phyloP scores from a whole-genome alignment of 1,140 invertebrate genomes.

The Dolichoris vasculosae region DNA sequence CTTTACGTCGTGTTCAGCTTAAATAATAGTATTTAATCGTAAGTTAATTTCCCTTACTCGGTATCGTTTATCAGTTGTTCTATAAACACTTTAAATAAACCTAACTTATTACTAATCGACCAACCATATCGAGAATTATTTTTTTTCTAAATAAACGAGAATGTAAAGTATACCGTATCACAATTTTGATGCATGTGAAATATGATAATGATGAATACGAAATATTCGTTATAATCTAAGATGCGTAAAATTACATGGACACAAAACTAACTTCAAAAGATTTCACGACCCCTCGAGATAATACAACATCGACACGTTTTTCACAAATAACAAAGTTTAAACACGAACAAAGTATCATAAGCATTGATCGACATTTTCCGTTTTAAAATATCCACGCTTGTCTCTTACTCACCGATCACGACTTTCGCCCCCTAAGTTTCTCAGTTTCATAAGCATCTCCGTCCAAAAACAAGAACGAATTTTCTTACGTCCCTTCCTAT shows the following conservation, averaged over 20 bases:
- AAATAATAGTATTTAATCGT: neutral
- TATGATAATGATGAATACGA: neutral
- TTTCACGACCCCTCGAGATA: neutral
- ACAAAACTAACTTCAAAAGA: neutral
- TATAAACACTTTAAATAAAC: too few relatives aligned
- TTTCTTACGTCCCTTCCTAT: neutral
- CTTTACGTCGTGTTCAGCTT: neutral
- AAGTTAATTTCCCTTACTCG: neutral
- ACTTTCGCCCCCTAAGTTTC: neutral
- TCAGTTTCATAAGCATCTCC: neutral
- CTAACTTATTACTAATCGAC: too few relatives aligned
- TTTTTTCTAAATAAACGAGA: too few relatives aligned
- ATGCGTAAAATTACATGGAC: neutral
- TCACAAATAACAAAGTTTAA: neutral
- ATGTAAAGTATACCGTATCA: too few relatives aligned
- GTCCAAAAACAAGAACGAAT: neutral
- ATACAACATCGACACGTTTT: slow-evolving; percentile 8
- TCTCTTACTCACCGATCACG: neutral
- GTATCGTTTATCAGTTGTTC: neutral
- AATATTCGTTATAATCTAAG: neutral
- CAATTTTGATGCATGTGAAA: neutral
- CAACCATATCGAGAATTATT: too few relatives aligned
- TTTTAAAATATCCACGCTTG: neutral
- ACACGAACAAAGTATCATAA: neutral
- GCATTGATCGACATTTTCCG: too few relatives aligned